Base-by-base conservation (phyloP, 2,113 vertebrate species). In the Antigone vipio region DNA sequence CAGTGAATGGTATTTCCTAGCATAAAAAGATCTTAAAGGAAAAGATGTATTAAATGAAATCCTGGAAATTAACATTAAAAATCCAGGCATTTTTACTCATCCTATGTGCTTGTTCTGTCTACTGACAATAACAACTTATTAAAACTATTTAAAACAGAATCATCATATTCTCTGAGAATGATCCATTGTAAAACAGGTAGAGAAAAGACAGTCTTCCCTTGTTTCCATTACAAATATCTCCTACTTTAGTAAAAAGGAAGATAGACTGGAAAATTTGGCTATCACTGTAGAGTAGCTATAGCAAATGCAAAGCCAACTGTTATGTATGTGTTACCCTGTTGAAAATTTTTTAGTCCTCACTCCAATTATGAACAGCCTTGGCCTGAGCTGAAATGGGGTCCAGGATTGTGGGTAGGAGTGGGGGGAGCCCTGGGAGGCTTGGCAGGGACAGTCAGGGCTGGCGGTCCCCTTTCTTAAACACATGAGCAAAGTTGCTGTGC, bases 1-100 rank as follows among this genome's bases (percentile, higher is more conserved):
- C 16, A 80, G 29, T 59, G 35, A 76, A 73, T 78, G 50, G 14
- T 38, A 93, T 86, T 93, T 96, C 24, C n/a, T 71, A 72, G 7
- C 20, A 79, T 22, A 50, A 88, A 89, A 81, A 47, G 1, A 66
- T 27, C 32, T 84, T 47, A 44, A 68, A 85, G 92, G 20, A 86
- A 71, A 89, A 75, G 5, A 55, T 23, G 4, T 30, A 45, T 68
- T 71, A 63, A 91, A 87, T 45, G 52, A 90, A 80, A 49, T 62
- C 12, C 21, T 78, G 15, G 32, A 88, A 94, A 73, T 45, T 34
- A 80, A 47, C 42, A 59, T 71, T 69, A 88, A 73, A 89, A 87
- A 42, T 64, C 11, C 26, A 66, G 15, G 8, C 20, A 63, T 42
- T 87, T 85, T 78, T 80, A 9, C n/a, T 73, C 13, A n/a, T 67